A percentile compares a stretch with the other conserved stretches of the same genome.
phyloP scores from a whole-genome alignment of 2,113 vertebrate species.

The Bambusicola thoracicus region DNA sequence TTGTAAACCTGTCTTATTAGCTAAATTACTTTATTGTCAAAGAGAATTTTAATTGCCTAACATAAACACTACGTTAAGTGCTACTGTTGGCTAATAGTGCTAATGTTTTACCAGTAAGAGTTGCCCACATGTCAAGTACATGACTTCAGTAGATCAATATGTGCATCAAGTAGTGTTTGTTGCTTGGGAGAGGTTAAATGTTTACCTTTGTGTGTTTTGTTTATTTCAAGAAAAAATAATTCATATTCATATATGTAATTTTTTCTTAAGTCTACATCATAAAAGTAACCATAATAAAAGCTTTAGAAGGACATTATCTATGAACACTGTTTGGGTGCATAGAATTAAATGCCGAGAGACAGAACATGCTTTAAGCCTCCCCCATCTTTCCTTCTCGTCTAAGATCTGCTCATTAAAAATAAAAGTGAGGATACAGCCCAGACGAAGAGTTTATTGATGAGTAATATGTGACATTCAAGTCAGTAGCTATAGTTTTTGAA shows the following conservation, averaged over 20 bases:
- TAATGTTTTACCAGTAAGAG: not conserved
- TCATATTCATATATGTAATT: not conserved
- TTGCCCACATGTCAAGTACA: fast-evolving
- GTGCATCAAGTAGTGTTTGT: not conserved
- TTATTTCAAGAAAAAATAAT: not conserved
- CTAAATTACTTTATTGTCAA: not conserved
- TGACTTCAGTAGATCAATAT: not conserved
- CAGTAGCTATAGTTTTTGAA: not conserved
- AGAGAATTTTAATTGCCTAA: not conserved
- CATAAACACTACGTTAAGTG: not conserved
- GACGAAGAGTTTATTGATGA: slow-evolving; percentile 12
- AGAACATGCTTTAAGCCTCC: slow-evolving; percentile 10
- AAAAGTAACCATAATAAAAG: not conserved
- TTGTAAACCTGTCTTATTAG: not conserved
- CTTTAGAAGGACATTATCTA: not conserved
- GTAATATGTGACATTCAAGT: slow-evolving; percentile 17
- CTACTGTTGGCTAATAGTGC: not conserved
- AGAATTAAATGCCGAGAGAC: slow-evolving; percentile 7
- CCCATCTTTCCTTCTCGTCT: not conserved
- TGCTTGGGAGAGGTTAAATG: not conserved
- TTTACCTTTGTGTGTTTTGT: not conserved
- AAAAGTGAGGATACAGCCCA: not conserved
- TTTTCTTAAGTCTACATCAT: not conserved
- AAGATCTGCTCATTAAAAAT: not conserved
- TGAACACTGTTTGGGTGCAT: not conserved